Evolutionary conservation across 1,140 invertebrate genomes (phyloP), one percentile per base, ranked within the genome.

Genomic region (Drosophila nikananu): DNA sequence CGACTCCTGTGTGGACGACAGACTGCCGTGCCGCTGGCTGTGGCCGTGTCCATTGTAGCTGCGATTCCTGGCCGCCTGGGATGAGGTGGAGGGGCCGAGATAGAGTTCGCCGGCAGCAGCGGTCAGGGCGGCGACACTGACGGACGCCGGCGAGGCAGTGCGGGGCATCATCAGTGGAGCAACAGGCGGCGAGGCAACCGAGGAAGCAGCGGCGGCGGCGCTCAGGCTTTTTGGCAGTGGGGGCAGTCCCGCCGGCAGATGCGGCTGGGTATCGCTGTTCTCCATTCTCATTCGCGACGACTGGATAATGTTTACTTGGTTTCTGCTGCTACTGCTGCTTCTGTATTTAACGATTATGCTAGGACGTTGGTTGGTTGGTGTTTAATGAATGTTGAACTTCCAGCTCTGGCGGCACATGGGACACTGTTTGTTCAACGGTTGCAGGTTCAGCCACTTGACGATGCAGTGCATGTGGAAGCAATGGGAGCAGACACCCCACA

Each of bases 381-480:
- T 35, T 91, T 94, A 96, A 89, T 95, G 95, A 90, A 95, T 95
- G 94, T 98, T 98, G 93, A 99, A 99, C 93, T 99, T 99, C 99
- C 99, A 99, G 92, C 99, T 98, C 93, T 99, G 98, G 84, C 99
- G 95, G 94, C 99, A 99, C 98, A 99, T 99, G 73, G 99, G 99
- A 93, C 99, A 99, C 92, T 98, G 97, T 92, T 99, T 98, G 93
- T 98, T 97, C 49, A 97, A 96, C 92, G 98, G 97, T 94, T 99
- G 98, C 19, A 98, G 97, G 91, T 99, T 98, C 42, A 99, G 95
- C 99, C 99, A 99, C 95, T 99, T 99, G 93, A 99, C 98, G 91
- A 99, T 99, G 93, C 99, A 99, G 94, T 99, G 99, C 93, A 99
- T 99, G 93, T 99, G 99, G 93, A 99, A 99, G 94, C 98, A 99